phyloP scores from a whole-genome alignment of 2,113 vertebrate species.

The Puntigrus tetrazona region DNA sequence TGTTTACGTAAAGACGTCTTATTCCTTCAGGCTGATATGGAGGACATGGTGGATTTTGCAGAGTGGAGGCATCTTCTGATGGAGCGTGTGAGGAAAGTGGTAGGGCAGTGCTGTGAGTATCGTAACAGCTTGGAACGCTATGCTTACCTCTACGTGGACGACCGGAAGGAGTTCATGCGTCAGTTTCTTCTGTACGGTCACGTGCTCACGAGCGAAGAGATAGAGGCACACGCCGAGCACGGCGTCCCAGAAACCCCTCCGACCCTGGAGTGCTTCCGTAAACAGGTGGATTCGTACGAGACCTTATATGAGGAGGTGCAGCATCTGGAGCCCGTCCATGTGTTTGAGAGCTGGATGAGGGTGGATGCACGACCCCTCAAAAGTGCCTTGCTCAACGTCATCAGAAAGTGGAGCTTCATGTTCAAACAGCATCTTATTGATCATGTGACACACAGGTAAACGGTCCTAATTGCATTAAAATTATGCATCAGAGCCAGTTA shows the following conservation, averaged over 20 bases:
- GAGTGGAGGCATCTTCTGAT: conserved; percentile 75
- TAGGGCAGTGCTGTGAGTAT: conserved; percentile 69
- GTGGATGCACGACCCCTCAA: conserved; percentile 83
- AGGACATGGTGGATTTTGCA: conserved; percentile 76
- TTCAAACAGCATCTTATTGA: conserved; percentile 94
- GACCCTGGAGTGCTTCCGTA: conserved; percentile 75
- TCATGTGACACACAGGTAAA: conserved; percentile 85
- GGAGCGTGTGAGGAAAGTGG: conserved; percentile 67
- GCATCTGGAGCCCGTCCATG: conserved; percentile 71
- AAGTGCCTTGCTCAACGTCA: conserved; percentile 79
- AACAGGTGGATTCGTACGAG: conserved; percentile 88
- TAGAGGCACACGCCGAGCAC: conserved; percentile 68
- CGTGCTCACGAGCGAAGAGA: conserved; percentile 72
- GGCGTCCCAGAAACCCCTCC: conserved; percentile 77
- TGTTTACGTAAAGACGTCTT: neutral
- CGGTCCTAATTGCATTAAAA: neutral
- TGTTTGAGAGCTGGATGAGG: conserved; percentile 86
- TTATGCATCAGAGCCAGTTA: neutral
- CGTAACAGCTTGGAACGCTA: conserved; percentile 76
- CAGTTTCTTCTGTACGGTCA: conserved; percentile 83
- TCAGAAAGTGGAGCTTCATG: conserved; percentile 91
- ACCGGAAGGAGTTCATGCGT: conserved; percentile 81
- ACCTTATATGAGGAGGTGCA: conserved; percentile 81
- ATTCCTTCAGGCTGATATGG: conserved; percentile 81
- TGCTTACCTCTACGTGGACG: conserved; percentile 82